Evolutionary conservation across 1,140 invertebrate genomes (phyloP).

Genomic region (Scaptomyza montana): DNA sequence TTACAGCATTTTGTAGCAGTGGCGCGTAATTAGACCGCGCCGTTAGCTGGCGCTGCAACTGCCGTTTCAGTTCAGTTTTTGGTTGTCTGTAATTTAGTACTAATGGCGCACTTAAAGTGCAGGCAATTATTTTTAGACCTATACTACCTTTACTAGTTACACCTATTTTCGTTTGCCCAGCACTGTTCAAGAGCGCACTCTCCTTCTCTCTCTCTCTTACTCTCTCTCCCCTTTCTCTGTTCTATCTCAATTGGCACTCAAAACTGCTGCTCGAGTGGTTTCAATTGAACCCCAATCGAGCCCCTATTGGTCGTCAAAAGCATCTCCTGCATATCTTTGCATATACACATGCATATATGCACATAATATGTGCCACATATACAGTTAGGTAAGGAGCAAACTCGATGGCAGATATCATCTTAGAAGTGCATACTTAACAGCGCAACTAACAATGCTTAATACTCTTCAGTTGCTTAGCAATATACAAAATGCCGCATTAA

Average conservation of each 20-base stretch:
- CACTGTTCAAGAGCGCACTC: slow-evolving; percentile 28
- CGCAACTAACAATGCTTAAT: slow-evolving; percentile 1
- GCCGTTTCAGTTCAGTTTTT: slow-evolving; percentile 18
- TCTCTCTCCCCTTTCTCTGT: no score
- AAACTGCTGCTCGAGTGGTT: slow-evolving; percentile 60
- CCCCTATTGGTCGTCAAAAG: not conserved
- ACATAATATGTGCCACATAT: no score
- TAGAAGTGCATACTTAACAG: not conserved
- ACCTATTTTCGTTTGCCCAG: slow-evolving; percentile 19
- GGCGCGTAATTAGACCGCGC: slow-evolving; percentile 77
- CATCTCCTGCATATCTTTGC: not conserved
- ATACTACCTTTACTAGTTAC: slow-evolving; percentile 28
- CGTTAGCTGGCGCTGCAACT: slow-evolving; percentile 50
- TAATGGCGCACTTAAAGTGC: slow-evolving; percentile 79
- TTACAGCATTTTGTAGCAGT: slow-evolving; percentile 20
- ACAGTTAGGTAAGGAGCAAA: not conserved
- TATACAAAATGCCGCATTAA: not conserved
- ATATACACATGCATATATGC: no score
- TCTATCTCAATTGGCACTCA: slow-evolving; percentile 24
- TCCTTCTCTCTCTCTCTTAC: no score
- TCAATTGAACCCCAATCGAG: slow-evolving; percentile 18
- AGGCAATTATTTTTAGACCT: slow-evolving; percentile 78
- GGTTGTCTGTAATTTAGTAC: slow-evolving; percentile 79
- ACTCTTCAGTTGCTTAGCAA: not conserved
- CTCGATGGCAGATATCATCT: slow-evolving; percentile 5